Percentiles rank a stretch among this genome's conserved stretches.
phyloP scores from a whole-genome alignment of 2,888 invertebrate genomes.

The Brenthis hecate region DNA sequence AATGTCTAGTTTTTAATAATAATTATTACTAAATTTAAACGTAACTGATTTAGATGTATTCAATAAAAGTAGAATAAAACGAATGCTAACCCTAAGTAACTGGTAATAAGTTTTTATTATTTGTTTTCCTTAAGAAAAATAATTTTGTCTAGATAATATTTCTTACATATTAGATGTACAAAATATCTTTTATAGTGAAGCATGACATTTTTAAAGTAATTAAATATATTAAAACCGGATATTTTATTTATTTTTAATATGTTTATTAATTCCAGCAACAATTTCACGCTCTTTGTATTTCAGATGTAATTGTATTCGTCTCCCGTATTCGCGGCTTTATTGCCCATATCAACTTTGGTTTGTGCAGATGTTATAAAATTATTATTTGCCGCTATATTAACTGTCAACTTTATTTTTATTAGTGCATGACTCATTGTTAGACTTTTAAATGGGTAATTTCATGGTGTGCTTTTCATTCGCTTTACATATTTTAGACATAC shows the following conservation, averaged over 20 bases:
- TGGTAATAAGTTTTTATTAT: too few relatives aligned
- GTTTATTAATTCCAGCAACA: slow-evolving; percentile 37
- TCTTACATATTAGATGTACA: too few relatives aligned
- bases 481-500: slow-evolving; percentile 2
- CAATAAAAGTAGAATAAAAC: too few relatives aligned
- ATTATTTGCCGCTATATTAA: slow-evolving; percentile 49
- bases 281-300: slow-evolving; percentile 56
- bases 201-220: too few relatives aligned
- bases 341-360: slow-evolving; percentile 74
- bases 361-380: slow-evolving; percentile 48
- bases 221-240: neutral
- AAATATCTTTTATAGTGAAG: too few relatives aligned
- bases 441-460: slow-evolving; percentile 33
- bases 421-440: slow-evolving; percentile 33
- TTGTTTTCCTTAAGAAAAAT: too few relatives aligned
- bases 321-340: slow-evolving; percentile 69
- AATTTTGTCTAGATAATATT: too few relatives aligned
- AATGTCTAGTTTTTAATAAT: neutral
- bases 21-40: neutral
- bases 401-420: slow-evolving; percentile 42
- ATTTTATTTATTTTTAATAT: slow-evolving; percentile 11
- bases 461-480: slow-evolving; percentile 10
- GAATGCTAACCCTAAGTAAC: too few relatives aligned
- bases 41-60: too few relatives aligned
- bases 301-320: slow-evolving; percentile 70